Conservation (phyloP, 1,140 invertebrate species). For the Drosophila suzukii region DNA sequence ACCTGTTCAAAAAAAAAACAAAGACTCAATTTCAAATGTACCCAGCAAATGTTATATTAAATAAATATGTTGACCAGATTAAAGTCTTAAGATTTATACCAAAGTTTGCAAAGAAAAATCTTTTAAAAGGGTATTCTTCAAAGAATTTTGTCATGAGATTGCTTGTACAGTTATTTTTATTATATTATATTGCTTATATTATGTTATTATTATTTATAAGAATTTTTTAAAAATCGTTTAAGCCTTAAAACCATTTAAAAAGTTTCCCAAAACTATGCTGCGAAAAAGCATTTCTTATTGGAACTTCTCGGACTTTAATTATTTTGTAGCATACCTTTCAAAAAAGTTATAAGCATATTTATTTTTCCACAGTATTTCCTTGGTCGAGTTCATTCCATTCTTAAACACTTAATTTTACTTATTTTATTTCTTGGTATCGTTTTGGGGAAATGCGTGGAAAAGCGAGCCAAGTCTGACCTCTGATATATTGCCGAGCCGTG, state of each 20-base stretch:
- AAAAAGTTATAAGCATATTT: neutral
- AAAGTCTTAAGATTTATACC: neutral
- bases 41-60: conserved; percentile 1
- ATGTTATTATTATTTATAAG: no score
- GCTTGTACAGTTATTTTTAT: neutral
- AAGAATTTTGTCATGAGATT: no score
- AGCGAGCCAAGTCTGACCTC: conserved; percentile 20
- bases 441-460: neutral
- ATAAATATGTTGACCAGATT: neutral
- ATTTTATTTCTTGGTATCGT: conserved; percentile 45
- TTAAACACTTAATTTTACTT: conserved; percentile 20
- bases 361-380: conserved; percentile 5
- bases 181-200: no score
- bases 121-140: no score
- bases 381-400: conserved; percentile 1
- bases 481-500: conserved; percentile 56
- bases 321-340: neutral
- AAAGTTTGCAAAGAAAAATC: no score
- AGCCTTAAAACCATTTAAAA: no score
- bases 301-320: no score
- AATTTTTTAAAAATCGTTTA: no score
- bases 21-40: neutral
- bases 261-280: no score
- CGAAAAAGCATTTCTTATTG: no score
- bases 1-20: neutral